A percentile compares a stretch with the other conserved stretches of the same genome.
phyloP scores from a whole-genome alignment of 2,797 vertebrate genomes.

The Squalus acanthias region DNA sequence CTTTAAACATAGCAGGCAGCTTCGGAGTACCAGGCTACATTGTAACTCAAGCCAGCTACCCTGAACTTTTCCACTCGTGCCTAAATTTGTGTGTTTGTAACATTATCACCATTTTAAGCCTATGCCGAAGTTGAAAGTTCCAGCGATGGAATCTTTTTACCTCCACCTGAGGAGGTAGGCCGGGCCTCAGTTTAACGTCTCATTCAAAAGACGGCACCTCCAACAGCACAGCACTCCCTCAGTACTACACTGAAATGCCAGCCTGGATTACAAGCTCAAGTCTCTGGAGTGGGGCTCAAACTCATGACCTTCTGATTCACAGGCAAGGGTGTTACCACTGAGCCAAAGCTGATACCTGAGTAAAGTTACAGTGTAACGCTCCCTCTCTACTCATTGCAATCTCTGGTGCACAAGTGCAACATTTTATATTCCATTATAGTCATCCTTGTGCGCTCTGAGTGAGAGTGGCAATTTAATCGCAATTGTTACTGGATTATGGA shows the following conservation, averaged over 20 bases:
- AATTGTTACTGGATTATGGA: neutral
- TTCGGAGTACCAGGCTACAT: neutral
- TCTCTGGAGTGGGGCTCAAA: neutral
- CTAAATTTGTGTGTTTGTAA: neutral
- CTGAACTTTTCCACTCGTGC: neutral
- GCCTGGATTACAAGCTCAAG: neutral
- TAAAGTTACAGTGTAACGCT: neutral
- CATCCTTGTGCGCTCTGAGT: neutral
- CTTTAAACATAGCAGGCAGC: neutral
- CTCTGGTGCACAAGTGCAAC: neutral
- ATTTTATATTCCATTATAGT: neutral
- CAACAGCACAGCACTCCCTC: neutral
- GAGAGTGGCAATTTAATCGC: neutral
- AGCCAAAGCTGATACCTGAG: neutral
- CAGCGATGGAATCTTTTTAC: neutral
- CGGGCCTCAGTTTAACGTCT: neutral
- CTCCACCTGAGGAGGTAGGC: neutral
- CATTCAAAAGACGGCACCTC: neutral
- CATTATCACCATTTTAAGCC: neutral
- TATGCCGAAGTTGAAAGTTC: neutral
- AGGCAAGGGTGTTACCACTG: no score
- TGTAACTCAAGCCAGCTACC: neutral
- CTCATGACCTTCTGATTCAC: neutral
- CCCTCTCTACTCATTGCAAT: neutral
- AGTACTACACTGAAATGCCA: neutral